Evolutionary conservation across 2,797 vertebrate species (phyloP), one percentile per base, ranked within the genome.

Genomic region (Sylvilagus floridanus): DNA sequence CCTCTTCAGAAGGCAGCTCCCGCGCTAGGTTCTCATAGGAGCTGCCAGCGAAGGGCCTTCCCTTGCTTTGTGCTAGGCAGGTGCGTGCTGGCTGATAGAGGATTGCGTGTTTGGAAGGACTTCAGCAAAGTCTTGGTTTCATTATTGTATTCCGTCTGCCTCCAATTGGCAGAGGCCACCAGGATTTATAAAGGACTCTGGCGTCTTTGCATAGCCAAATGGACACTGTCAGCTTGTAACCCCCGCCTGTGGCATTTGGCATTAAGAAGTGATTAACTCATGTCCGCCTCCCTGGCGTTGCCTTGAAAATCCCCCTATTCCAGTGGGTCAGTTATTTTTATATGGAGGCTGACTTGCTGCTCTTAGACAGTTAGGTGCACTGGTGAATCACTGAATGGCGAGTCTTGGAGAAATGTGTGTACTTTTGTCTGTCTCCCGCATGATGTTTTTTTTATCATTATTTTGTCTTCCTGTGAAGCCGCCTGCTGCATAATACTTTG

Each of bases 161-260:
- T 96, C 24, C 50, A 42, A 32, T 88, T 68, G 57, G 32, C 30
- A 91, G 72, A 84, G 42, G 73, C 81, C 73, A 35, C 75, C 37
- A 57, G 8, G 66, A 16, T 90, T 88, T 85, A 57, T 24, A 71
- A 68, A 85, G 92, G 77, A 42, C 69, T 28, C 63, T 72, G 52
- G 81, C 22, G 30, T 65, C n/a, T 90, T 73, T 71, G 24, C 47
- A 47, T 69, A 32, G 60, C 69, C 78, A 68, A 66, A 57, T 71
- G 88, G 85, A 30, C 88, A 69, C 42, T 19, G n/a, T 76, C n/a
- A 42, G 54, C 71, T 88, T 93, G 32, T 88, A 68, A 76, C 54
- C 65, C 35, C 66, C 68, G 28, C 24, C 52, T 65, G 76, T 92
- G 85, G 71, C 94, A 88, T 86, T 92, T 94, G 88, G 35, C 88